A percentile compares a stretch with the other conserved stretches of the same genome.
These are phyloP conservation scores for Sternotherus odoratus DNA, from an alignment of 2,797 vertebrate species.

Conservation along the genomic window DNA sequence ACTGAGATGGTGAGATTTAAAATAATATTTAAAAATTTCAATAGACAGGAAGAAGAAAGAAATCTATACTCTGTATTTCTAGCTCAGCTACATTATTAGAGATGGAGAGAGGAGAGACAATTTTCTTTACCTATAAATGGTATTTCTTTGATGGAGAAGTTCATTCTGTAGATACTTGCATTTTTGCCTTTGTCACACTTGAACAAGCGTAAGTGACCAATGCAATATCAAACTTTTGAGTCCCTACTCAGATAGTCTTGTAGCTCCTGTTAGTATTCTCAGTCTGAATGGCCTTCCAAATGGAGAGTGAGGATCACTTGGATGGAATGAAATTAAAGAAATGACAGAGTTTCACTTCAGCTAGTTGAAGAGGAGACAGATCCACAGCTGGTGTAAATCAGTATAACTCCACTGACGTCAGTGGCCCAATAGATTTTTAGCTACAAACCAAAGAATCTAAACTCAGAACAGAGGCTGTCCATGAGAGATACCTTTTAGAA, in stretches of 20 bases:
- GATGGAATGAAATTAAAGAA: background rate
- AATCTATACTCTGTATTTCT: background rate
- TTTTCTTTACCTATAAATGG: fast-evolving
- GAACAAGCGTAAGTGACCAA: background rate
- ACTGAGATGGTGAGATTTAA: background rate
- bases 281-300: background rate
- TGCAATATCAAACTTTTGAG: background rate
- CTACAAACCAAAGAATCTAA: background rate
- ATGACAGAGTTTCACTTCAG: background rate
- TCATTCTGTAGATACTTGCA: fast-evolving
- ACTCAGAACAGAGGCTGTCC: background rate
- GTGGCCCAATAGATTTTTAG: background rate
- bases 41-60: background rate
- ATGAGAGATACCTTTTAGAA: background rate
- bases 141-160: background rate
- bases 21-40: background rate
- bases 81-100: background rate
- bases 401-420: background rate
- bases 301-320: background rate
- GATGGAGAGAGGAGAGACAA: fast-evolving
- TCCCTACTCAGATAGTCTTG: background rate
- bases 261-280: background rate
- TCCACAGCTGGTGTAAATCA: background rate
- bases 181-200: background rate
- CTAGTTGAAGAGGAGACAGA: background rate